Conservation (phyloP, 2,113 vertebrate species). For the Oxygymnocypris stewartii region DNA sequence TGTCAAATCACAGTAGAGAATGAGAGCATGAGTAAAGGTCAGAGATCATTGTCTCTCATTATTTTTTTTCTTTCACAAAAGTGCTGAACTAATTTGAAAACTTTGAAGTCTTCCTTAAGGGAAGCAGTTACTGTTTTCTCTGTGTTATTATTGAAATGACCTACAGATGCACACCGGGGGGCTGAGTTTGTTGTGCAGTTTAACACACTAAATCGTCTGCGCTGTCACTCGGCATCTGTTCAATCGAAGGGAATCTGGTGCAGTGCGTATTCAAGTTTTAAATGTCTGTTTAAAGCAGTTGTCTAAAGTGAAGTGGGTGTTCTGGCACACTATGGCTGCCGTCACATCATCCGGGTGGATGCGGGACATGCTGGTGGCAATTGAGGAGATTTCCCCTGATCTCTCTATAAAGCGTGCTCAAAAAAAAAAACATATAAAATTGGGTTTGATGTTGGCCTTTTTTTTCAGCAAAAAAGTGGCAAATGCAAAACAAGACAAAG, state of each 20-base stretch:
- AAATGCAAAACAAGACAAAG: constrained; percentile 50
- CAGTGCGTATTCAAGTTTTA: constrained; percentile 13
- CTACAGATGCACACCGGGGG: constrained; percentile 42
- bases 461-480: not conserved
- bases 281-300: constrained; percentile 8
- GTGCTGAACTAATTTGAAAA: constrained; percentile 35
- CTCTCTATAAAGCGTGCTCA: not conserved
- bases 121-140: not conserved
- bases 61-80: constrained; percentile 21
- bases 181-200: constrained; percentile 33
- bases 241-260: constrained; percentile 24
- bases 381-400: not conserved
- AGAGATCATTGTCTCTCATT: constrained; percentile 11
- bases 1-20: constrained; percentile 31
- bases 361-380: not conserved
- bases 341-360: not conserved
- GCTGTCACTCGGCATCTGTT: constrained; percentile 36
- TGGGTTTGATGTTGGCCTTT: not conserved
- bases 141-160: constrained; percentile 44
- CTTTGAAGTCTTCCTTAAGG: constrained; percentile 27
- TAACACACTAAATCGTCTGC: constrained; percentile 37
- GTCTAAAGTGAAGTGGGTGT: constrained; percentile 15
- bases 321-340: not conserved
- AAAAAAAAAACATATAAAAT: not conserved
- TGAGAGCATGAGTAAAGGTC: constrained; percentile 37